Evolutionary conservation across 1,140 invertebrate genomes (phyloP).

Genomic region (Drosophila bocki): DNA sequence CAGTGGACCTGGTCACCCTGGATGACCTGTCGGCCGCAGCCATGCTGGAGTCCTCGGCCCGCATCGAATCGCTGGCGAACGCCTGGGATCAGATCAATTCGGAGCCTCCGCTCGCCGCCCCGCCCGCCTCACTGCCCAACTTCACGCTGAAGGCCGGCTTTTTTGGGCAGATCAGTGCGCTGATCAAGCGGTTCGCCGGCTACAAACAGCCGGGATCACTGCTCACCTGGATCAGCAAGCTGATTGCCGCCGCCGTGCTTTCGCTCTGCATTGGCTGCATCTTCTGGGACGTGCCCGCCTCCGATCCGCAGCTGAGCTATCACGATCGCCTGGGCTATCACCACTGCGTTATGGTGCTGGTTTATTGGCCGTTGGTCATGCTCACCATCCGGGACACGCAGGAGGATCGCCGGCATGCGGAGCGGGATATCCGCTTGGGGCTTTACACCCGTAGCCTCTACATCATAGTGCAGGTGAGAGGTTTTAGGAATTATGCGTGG

Average conservation of each 20-base stretch:
- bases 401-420: constrained; percentile 89
- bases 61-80: constrained; percentile 95
- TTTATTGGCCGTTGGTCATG: constrained; percentile 91
- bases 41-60: constrained; percentile 96
- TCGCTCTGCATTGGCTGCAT: constrained; percentile 94
- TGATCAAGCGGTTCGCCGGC: constrained; percentile 86
- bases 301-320: constrained; percentile 89
- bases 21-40: constrained; percentile 97
- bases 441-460: constrained; percentile 92
- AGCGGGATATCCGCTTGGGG: constrained; percentile 91
- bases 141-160: constrained; percentile 85
- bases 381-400: constrained; percentile 89
- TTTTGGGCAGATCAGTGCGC: constrained; percentile 80
- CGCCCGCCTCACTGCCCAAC: constrained; percentile 80
- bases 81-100: constrained; percentile 86
- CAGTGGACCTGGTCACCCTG: constrained; percentile 96
- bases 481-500: not conserved
- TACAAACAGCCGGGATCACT: constrained; percentile 95
- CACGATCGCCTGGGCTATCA: constrained; percentile 93
- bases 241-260: constrained; percentile 91
- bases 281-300: constrained; percentile 94
- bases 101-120: constrained; percentile 81
- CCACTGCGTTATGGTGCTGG: constrained; percentile 92
- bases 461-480: constrained; percentile 87
- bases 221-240: constrained; percentile 90